phyloP scores from a whole-genome alignment of 2,888 invertebrate species.

The Zygogramma bicolorata region DNA sequence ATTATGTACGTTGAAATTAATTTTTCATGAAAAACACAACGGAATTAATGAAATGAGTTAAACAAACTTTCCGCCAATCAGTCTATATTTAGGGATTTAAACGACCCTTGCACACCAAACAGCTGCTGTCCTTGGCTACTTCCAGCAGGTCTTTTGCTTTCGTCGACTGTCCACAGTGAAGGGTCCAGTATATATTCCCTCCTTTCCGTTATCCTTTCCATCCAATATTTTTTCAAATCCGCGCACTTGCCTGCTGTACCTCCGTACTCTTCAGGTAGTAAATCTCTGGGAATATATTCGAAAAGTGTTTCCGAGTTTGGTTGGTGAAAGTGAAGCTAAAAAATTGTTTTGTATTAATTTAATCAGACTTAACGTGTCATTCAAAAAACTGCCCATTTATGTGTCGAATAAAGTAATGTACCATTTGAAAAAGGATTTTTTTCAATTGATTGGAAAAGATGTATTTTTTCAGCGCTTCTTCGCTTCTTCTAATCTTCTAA shows the following conservation, averaged over 20 bases:
- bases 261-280: conserved; percentile 78
- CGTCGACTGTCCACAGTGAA: conserved; percentile 73
- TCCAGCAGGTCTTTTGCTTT: conserved; percentile 66
- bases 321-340: conserved; percentile 77
- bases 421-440: too few species aligned
- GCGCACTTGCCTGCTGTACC: conserved; percentile 74
- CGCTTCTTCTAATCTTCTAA: too few species aligned
- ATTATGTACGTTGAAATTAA: too few species aligned
- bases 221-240: conserved; percentile 74
- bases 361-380: too few species aligned
- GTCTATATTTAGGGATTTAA: conserved; percentile 72
- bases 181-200: conserved; percentile 70
- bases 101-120: conserved; percentile 70
- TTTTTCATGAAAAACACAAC: too few species aligned
- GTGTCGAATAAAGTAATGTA: too few species aligned
- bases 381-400: too few species aligned
- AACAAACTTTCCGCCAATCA: too few species aligned
- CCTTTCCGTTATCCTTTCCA: conserved; percentile 68
- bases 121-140: conserved; percentile 57
- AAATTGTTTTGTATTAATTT: conserved; percentile 42
- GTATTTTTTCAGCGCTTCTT: too few species aligned
- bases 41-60: too few species aligned
- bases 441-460: too few species aligned
- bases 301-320: conserved; percentile 75
- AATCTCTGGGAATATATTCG: conserved; percentile 73